Base-by-base conservation (phyloP, 2,797 vertebrate species). In the Vultur gryphus region DNA sequence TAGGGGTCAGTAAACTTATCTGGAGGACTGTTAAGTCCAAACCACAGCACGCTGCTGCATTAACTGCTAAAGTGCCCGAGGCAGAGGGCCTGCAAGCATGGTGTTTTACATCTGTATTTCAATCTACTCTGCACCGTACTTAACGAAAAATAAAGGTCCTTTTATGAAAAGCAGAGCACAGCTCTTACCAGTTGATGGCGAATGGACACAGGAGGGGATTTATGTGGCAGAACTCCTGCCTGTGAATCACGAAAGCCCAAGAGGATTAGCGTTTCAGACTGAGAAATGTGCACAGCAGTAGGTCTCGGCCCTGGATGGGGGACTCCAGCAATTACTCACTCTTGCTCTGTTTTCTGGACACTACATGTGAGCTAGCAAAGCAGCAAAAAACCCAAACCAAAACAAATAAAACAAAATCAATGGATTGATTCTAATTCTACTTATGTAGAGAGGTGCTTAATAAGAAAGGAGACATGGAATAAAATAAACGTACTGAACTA, bases 31-130 rank as follows among this genome's bases (percentile, higher is more conserved):
- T 58, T 37, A 48, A 84, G 62, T 62, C 23, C 66, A 93, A 89
- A 73, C 18, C n/a, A 55, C 16, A 62, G 33, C 52, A 84, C 39
- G 7, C 16, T 35, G 35, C 20, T 66, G 10, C 61, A 52, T 51
- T 16, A 70, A 52, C 37, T 0, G 3, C n/a, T 54, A 6, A 73
- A 80, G 26, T 1, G 2, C 17, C 37, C 0, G 0, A 84, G 64
- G 44, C 7, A 4, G 37, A 79, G 20, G 10, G 19, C 10, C 55
- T 77, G 48, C 37, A 55, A 79, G 41, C 41, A 13, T n/a, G 37
- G 23, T 5, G 14, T 23, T 78, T 82, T 52, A 83, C 57, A 28
- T 29, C 84, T 57, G 17, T 46, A 55, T 90, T 93, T 93, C 75
- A 73, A 71, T 51, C 76, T 54, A 41, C 24, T 58, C 51, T 62